These are phyloP conservation scores for Bujurquina vittata DNA, from an alignment of 2,113 vertebrate species.

Conservation along the genomic window DNA sequence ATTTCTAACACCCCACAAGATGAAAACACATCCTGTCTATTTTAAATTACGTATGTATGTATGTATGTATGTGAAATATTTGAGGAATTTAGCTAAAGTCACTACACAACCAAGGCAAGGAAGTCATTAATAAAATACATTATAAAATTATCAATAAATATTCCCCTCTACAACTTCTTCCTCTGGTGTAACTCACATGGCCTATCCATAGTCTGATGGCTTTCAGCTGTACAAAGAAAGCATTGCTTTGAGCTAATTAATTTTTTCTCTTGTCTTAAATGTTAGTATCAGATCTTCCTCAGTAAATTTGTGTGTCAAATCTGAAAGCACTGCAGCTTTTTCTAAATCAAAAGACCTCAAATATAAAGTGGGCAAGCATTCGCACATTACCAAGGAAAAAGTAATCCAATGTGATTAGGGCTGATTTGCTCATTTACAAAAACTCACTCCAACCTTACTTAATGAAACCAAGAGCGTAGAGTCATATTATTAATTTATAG, in stretches of 20 bases:
- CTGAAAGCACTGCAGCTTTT: background rate
- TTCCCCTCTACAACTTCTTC: slow-evolving; percentile 15
- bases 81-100: background rate
- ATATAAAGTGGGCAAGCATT: background rate
- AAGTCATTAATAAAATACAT: background rate
- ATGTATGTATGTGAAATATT: background rate
- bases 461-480: background rate
- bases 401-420: background rate
- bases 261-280: background rate
- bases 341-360: background rate
- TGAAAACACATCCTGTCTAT: background rate
- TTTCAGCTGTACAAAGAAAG: slow-evolving; percentile 4
- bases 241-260: background rate
- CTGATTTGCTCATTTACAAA: background rate
- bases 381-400: background rate
- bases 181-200: background rate
- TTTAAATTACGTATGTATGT: background rate
- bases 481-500: background rate
- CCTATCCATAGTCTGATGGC: background rate
- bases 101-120: background rate
- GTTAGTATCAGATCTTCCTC: background rate
- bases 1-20: background rate
- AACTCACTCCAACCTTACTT: background rate
- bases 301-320: background rate
- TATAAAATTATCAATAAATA: background rate